Evolutionary conservation across 1,140 invertebrate species (phyloP).

Genomic region (Armadillidium nasatum): DNA sequence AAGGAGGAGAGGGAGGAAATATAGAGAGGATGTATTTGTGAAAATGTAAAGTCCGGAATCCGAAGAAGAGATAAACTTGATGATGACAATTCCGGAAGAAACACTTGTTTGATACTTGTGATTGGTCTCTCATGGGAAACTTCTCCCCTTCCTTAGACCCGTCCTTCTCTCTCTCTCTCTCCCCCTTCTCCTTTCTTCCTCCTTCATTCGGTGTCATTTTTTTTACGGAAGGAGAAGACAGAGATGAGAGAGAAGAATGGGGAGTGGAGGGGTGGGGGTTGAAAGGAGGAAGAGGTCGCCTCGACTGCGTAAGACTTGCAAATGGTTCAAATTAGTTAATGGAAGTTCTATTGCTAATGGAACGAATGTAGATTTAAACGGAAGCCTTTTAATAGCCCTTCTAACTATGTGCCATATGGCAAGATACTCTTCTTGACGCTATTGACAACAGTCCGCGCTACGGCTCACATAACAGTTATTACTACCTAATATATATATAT

Average conservation of each 20-base stretch:
- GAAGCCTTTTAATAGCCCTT: not conserved
- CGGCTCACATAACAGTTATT: too few species aligned
- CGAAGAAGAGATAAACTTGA: too few species aligned
- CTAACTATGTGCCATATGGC: not conserved
- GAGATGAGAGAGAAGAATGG: not conserved
- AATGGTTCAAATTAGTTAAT: too few species aligned
- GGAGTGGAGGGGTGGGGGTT: not conserved
- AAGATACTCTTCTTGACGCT: not conserved
- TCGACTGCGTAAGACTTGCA: constrained; percentile 1
- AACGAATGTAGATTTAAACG: not conserved
- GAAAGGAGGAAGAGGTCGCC: not conserved
- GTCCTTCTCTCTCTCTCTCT: not conserved
- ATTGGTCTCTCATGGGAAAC: not conserved
- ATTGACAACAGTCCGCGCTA: not conserved
- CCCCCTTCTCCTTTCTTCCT: not conserved
- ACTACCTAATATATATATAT: constrained; percentile 3
- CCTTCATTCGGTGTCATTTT: not conserved
- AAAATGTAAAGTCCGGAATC: too few species aligned
- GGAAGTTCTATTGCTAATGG: too few species aligned
- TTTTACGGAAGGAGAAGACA: not conserved
- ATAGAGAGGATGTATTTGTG: not conserved
- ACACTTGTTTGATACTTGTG: too few species aligned
- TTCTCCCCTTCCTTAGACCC: not conserved
- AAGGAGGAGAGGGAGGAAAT: not conserved
- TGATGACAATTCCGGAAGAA: too few species aligned